These are phyloP conservation scores for Pithecia hirsuta DNA, from an alignment of 2,797 vertebrate genomes.

Conservation along the genomic window DNA sequence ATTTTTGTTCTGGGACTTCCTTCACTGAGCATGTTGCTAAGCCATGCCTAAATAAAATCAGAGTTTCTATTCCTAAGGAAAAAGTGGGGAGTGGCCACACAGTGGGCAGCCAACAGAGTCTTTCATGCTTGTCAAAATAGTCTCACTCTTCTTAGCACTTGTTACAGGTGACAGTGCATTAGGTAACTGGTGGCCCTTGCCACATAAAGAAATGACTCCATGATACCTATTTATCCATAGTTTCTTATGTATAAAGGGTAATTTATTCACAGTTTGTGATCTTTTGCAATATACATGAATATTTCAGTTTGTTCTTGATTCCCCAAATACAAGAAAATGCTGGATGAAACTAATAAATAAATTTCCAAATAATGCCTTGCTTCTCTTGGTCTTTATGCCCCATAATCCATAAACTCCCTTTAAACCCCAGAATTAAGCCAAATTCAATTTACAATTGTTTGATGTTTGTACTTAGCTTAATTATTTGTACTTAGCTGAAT, in stretches of 20 bases:
- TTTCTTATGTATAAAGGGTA: neutral
- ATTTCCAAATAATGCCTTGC: neutral
- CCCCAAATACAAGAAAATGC: neutral
- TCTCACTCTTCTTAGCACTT: neutral
- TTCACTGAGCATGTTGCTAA: neutral
- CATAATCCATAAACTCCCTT: neutral
- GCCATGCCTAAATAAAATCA: neutral
- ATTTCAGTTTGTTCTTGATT: conserved; percentile 8
- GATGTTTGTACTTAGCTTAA: neutral
- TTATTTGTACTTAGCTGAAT: neutral
- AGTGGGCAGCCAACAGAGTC: neutral
- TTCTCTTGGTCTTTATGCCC: neutral
- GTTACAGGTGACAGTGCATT: neutral
- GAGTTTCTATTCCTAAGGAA: neutral
- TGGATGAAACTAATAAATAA: conserved; percentile 17
- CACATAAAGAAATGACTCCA: neutral
- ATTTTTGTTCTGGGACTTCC: neutral
- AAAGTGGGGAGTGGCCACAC: neutral
- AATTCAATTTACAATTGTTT: neutral
- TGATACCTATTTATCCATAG: neutral
- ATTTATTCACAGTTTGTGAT: neutral
- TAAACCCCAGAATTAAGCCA: neutral
- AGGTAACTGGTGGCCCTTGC: neutral
- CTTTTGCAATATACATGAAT: neutral
- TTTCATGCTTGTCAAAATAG: neutral